A percentile compares a stretch with the other conserved stretches of the same genome.
phyloP scores from a whole-genome alignment of 2,113 vertebrate genomes.

The Axis porcinus region DNA sequence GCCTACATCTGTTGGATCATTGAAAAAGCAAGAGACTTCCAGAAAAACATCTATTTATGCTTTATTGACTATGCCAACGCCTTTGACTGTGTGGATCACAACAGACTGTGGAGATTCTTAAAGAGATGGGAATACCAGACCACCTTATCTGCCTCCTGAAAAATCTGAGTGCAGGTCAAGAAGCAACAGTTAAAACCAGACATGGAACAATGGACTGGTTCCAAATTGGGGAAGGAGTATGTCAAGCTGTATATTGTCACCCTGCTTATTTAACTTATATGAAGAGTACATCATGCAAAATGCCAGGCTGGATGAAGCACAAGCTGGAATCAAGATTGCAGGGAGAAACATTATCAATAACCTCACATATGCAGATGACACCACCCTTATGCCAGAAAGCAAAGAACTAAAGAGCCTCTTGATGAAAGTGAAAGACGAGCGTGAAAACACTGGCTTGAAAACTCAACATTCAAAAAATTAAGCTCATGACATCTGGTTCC shows the following conservation, averaged over 20 bases:
- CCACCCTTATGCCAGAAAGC: neutral
- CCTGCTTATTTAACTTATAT: neutral
- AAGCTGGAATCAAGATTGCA: neutral
- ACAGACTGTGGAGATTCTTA: neutral
- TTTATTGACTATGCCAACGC: neutral
- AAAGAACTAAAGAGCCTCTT: neutral
- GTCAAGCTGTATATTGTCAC: neutral
- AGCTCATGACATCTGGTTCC: neutral
- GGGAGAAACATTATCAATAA: neutral
- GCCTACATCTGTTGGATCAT: neutral
- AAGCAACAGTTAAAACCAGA: neutral
- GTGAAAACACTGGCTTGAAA: neutral
- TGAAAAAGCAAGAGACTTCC: neutral
- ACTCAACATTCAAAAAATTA: neutral
- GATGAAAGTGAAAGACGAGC: neutral
- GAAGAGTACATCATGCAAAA: neutral
- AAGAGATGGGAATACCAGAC: neutral
- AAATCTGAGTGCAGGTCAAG: neutral
- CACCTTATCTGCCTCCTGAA: neutral
- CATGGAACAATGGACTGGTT: neutral
- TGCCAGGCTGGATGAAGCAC: neutral
- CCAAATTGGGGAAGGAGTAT: neutral
- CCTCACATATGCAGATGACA: neutral
- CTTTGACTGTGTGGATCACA: neutral
- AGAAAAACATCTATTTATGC: neutral